A percentile compares a stretch with the other conserved stretches of the same genome.
Conservation (phyloP, 2,113 vertebrate species). For the Elgaria multicarinata region DNA sequence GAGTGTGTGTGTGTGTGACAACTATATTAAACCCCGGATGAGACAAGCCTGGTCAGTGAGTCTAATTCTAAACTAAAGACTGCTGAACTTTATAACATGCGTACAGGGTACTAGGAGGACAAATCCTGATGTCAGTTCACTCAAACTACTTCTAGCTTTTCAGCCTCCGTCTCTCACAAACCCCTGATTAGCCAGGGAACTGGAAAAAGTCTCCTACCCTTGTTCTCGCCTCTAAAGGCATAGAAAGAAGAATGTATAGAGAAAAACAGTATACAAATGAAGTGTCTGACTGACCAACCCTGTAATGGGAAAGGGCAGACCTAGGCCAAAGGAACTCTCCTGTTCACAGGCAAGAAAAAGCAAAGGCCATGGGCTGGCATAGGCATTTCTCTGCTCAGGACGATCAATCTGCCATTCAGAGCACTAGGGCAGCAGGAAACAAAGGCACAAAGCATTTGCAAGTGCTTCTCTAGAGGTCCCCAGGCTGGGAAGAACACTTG, state of each 20-base stretch:
- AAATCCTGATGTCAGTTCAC: not conserved
- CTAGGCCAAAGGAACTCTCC: not conserved
- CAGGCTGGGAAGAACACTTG: slow-evolving; percentile 64
- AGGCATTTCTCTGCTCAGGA: not conserved
- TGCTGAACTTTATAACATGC: not conserved
- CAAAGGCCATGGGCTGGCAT: not conserved
- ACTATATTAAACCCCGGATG: not conserved
- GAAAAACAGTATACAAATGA: not conserved
- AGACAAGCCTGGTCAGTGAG: not conserved
- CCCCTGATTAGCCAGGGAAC: no score
- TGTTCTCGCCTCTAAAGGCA: not conserved
- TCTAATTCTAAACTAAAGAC: no score
- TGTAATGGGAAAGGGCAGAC: not conserved
- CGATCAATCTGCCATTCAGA: no score
- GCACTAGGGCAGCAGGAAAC: not conserved
- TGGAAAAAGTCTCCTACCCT: not conserved
- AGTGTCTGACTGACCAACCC: not conserved
- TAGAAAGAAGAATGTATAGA: not conserved
- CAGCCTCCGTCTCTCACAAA: not conserved
- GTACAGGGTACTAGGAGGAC: not conserved
- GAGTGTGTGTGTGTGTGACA: not conserved
- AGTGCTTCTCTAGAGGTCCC: not conserved
- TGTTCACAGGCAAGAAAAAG: not conserved
- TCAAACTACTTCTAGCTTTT: not conserved
- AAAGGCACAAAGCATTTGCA: not conserved